Evolutionary conservation across 2,797 vertebrate genomes (phyloP), one percentile per base, ranked within the genome.

Genomic region (Natrix natrix): DNA sequence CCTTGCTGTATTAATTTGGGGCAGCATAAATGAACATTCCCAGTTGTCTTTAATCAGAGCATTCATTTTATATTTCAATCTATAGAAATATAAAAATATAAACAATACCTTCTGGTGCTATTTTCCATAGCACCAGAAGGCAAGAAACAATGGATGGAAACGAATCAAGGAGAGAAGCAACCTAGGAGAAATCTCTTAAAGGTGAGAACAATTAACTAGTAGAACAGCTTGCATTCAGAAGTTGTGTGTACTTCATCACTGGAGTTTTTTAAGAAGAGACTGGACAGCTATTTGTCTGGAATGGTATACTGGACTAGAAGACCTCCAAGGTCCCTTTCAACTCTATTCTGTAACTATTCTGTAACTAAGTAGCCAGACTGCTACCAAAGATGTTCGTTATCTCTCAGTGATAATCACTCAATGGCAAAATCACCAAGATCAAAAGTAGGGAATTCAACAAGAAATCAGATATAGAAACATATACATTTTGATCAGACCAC

Each of bases 391-490:
- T 93, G 90, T 94, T 94, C 69, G 90, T 96, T 96, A 95, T 94
- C 91, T 90, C 90, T 90, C 91, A 89, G 48, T 28, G 26, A n/a
- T 66, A 13, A 66, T n/a, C 24, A 66, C 78, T 91, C 92, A 94
- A 89, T 92, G 93, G 92, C 94, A 95, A 93, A 92, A 95, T 22
- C 14, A 8, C 4, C 2, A 91, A 48, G 86, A 94, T 95, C 89
- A 96, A 95, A 96, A 96, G 92, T 66, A 69, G 89, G 89, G 89
- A 92, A 86, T 95, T 94, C 94, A 92, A 52, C 22, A 92, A 92
- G 93, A 87, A 95, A 95, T 92, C 88, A 94, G 52, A 90, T n/a
- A 54, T 7, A 6, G 61, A 93, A 20, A 2, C 95, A 89, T 32
- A 16, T 88, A 54, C 4, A 22, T 43, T 78, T 78, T 48, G 74